These are phyloP conservation scores for Meandrusa payeni DNA, from an alignment of 2,888 invertebrate genomes.

Conservation along the genomic window DNA sequence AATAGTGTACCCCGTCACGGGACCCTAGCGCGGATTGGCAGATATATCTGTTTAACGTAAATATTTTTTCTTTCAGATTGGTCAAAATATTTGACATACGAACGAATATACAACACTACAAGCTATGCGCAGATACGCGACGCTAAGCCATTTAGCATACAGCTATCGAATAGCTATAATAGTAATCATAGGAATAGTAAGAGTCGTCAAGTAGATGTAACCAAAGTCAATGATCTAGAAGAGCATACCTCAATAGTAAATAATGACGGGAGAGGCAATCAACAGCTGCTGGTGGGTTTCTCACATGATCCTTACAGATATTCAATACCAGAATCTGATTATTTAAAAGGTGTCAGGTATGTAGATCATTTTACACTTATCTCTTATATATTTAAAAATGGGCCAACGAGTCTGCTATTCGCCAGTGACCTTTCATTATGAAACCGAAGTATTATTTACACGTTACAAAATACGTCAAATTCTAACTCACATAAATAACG, in stretches of 20 bases:
- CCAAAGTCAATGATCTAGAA: conserved; percentile 47
- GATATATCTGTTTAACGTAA: too few relatives aligned
- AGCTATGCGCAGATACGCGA: conserved; percentile 56
- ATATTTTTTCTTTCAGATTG: conserved; percentile 54
- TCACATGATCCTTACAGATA: conserved; percentile 65
- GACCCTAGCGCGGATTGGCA: too few relatives aligned
- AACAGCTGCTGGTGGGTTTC: conserved; percentile 59
- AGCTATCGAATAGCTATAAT: conserved; percentile 34
- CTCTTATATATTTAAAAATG: too few relatives aligned
- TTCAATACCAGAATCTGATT: conserved; percentile 63
- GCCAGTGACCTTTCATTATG: too few relatives aligned
- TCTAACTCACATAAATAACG: too few relatives aligned
- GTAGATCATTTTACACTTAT: conserved; percentile 18
- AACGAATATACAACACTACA: conserved; percentile 61
- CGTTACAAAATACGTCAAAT: too few relatives aligned
- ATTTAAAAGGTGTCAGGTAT: conserved; percentile 62
- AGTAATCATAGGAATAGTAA: conserved; percentile 32
- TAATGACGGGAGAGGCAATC: conserved; percentile 25
- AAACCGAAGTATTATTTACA: too few relatives aligned
- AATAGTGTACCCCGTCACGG: too few relatives aligned
- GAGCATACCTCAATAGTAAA: conserved; percentile 33
- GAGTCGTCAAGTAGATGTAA: conserved; percentile 29
- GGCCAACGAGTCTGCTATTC: too few relatives aligned
- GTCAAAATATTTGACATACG: conserved; percentile 51
- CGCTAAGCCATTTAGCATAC: conserved; percentile 43